Percentiles rank a stretch among this genome's conserved stretches.
phyloP scores from a whole-genome alignment of 37 sponge, comb jelly and placozoan genomes.

The Diacarnus erythraeanus region DNA sequence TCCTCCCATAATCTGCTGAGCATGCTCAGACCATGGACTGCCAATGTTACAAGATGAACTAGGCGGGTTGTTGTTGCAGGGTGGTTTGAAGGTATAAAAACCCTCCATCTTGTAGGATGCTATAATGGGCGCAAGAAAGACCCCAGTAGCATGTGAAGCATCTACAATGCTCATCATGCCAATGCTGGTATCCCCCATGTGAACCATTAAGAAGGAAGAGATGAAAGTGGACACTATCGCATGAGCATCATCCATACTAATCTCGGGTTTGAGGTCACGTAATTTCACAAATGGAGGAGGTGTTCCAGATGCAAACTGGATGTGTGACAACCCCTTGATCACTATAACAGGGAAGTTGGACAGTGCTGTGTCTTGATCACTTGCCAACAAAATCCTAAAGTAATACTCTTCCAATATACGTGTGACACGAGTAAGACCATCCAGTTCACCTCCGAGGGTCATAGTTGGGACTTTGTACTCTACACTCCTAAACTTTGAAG shows the following conservation, averaged over 20 bases:
- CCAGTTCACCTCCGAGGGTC: conserved; percentile 84
- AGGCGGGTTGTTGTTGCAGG: conserved; percentile 75
- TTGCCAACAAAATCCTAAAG: conserved; percentile 41
- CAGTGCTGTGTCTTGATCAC: not conserved
- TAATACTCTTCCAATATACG: conserved; percentile 78
- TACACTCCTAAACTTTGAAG: conserved; percentile 37
- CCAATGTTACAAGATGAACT: conserved; percentile 53
- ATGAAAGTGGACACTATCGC: conserved; percentile 30
- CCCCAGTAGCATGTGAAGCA: conserved; percentile 14
- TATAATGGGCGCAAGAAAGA: conserved; percentile 58
- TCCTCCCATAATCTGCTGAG: conserved; percentile 69
- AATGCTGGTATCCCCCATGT: conserved; percentile 6
- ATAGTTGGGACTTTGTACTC: conserved; percentile 69
- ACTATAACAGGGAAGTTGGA: conserved; percentile 69
- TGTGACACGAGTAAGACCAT: conserved; percentile 77
- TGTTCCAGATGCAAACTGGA: conserved; percentile 68
- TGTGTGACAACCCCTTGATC: conserved; percentile 70
- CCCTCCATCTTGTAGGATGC: conserved; percentile 73
- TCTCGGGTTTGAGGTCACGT: conserved; percentile 76
- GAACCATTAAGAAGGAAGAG: conserved; percentile 18
- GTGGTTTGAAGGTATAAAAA: conserved; percentile 78
- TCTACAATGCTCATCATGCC: not conserved
- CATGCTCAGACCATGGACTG: conserved; percentile 53
- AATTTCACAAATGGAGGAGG: conserved; percentile 58
- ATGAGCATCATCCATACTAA: conserved; percentile 62